Evolutionary conservation across 2,113 vertebrate species (phyloP).

Genomic region (Hydropotes inermis): DNA sequence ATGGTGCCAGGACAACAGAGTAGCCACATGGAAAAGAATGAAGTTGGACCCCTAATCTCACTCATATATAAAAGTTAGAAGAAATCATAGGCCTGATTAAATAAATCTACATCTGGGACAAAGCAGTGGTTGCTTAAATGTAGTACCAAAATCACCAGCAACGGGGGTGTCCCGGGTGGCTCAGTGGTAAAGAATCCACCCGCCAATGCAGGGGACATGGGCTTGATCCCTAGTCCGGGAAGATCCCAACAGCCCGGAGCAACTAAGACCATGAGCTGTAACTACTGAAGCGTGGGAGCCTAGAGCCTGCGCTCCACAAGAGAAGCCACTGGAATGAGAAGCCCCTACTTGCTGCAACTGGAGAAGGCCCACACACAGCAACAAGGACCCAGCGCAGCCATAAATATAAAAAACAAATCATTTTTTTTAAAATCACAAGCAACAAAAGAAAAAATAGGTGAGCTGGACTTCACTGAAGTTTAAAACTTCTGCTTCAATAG

Average conservation of each 20-base stretch:
- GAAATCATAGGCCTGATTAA: background rate
- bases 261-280: background rate
- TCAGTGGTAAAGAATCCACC: background rate
- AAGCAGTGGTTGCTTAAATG: background rate
- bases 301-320: background rate
- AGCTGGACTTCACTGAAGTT: background rate
- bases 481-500: background rate
- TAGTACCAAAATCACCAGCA: background rate
- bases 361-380: background rate
- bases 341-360: background rate
- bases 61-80: background rate
- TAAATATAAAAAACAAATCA: background rate
- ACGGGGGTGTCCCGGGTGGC: background rate
- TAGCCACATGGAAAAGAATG: background rate
- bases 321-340: background rate
- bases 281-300: background rate
- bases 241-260: background rate
- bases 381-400: background rate
- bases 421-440: background rate
- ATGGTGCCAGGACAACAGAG: background rate
- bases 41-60: background rate
- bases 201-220: background rate
- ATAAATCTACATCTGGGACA: background rate
- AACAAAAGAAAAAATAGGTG: background rate
- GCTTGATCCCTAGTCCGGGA: background rate